Evolutionary conservation across 53 echinoderm and acorn worm species (phyloP), one percentile per base, ranked within the genome.

Genomic region (Apostichopus leukothele): DNA sequence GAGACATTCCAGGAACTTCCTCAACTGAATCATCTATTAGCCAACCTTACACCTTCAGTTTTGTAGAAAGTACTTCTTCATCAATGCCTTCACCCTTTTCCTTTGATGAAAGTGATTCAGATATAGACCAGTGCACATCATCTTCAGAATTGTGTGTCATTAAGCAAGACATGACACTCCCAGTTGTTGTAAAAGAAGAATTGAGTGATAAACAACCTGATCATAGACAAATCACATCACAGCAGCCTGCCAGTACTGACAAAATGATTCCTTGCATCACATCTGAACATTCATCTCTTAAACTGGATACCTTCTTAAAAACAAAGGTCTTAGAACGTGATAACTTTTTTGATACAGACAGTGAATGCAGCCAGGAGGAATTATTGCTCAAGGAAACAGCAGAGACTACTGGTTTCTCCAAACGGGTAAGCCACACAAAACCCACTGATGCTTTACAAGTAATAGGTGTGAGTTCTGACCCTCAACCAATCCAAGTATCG

Each of bases 61-160:
- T 79, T 13, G 79, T 18, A 5, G 50, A 79, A 52, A 51, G 9
- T 4, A 79, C n/a, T 53, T 79, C 79, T 13, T 51, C 78, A 50
- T 77, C 52, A 27, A 77, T 39, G 52, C 78, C 50, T 6, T 53
- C 79, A 10, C 50, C 53, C 7, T 79, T 79, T 8, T 53, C 39
- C 6, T 79, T 53, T 79, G 79, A 79, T 3, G 79, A 53, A 19
- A n/a, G 79, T 51, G 51, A 51, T 14, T 53, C 79, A 16, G 79
- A 79, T 16, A 55, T 22, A 9, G 52, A 81, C 54, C 81, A 81
- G 81, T 59, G 81, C 52, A 55, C 81, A 20, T 81, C 81, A 16
- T 81, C 81, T 50, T 81, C 81, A 52, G 81, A 81, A 11, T 13
- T 81, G 59, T 81, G 20, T 55, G 59, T 81, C 7, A 6, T 21